These are phyloP conservation scores for Callimorpha dominula DNA, from an alignment of 2,888 invertebrate species.

Conservation along the genomic window DNA sequence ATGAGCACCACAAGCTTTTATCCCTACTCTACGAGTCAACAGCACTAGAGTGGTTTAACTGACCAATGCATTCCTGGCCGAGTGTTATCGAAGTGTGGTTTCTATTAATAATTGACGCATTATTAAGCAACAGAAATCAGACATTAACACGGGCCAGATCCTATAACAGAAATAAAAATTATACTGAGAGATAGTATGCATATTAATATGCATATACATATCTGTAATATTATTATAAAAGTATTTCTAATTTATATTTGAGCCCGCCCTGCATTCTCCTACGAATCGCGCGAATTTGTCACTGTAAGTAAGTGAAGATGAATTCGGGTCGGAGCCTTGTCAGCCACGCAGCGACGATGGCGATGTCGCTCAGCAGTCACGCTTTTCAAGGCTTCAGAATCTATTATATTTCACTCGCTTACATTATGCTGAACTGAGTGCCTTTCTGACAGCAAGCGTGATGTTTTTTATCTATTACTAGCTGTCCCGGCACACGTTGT, in stretches of 20 bases:
- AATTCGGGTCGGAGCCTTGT: neutral
- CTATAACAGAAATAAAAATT: neutral
- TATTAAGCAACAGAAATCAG: slow-evolving; percentile 14
- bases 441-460: neutral
- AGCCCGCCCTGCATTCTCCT: neutral
- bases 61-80: neutral
- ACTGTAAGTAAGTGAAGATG: neutral
- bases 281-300: neutral
- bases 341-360: neutral
- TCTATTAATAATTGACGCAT: slow-evolving; percentile 14
- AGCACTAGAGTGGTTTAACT: slow-evolving; percentile 20
- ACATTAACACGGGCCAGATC: slow-evolving; percentile 9
- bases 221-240: neutral
- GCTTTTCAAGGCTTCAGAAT: neutral
- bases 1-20: slow-evolving; percentile 39
- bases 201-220: no score
- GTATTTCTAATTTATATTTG: neutral
- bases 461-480: neutral
- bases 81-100: slow-evolving; percentile 2
- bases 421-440: neutral
- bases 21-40: slow-evolving; percentile 26
- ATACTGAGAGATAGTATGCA: neutral
- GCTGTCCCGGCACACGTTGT: no score
- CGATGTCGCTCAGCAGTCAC: neutral
- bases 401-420: neutral